Percentiles rank a stretch among this genome's conserved stretches.
Conservation (phyloP, 2,113 vertebrate genomes). For the Sinosuthora webbiana region DNA sequence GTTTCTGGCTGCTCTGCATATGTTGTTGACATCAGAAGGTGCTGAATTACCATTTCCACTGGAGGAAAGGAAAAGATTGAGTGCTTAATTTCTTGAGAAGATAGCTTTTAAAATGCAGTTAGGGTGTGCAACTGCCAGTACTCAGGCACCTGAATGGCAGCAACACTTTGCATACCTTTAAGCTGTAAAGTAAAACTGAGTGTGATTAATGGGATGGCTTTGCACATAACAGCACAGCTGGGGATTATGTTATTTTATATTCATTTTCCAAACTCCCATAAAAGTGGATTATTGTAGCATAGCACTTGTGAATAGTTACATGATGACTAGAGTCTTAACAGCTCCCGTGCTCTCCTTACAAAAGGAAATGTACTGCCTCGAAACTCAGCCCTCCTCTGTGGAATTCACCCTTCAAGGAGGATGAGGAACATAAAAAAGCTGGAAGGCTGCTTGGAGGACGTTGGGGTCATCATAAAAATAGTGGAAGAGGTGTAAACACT, state of each 20-base stretch:
- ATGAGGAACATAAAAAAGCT: not conserved
- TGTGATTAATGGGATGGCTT: slow-evolving; percentile 51
- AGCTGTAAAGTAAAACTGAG: slow-evolving; percentile 35
- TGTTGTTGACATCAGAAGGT: not conserved
- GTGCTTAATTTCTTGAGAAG: slow-evolving; percentile 51
- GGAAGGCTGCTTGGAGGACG: not conserved
- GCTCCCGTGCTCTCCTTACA: not conserved
- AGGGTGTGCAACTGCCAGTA: not conserved
- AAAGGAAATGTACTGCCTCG: not conserved
- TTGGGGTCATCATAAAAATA: not conserved
- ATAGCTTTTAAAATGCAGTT: slow-evolving; percentile 43
- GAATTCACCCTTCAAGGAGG: not conserved
- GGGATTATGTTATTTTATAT: slow-evolving; percentile 56
- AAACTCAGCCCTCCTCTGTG: not conserved
- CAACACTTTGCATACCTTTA: slow-evolving; percentile 30
- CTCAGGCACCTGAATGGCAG: slow-evolving; percentile 19
- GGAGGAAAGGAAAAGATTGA: slow-evolving; percentile 16
- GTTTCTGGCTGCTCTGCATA: not conserved
- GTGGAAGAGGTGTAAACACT: not conserved
- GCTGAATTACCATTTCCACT: slow-evolving; percentile 27
- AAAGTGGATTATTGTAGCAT: slow-evolving; percentile 48
- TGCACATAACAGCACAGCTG: slow-evolving; percentile 45
- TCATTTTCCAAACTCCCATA: slow-evolving; percentile 55
- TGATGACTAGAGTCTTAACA: not conserved
- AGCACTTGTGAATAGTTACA: slow-evolving; percentile 23